Base-by-base conservation (phyloP, 2,113 vertebrate species). In the Harpagus bidentatus region DNA sequence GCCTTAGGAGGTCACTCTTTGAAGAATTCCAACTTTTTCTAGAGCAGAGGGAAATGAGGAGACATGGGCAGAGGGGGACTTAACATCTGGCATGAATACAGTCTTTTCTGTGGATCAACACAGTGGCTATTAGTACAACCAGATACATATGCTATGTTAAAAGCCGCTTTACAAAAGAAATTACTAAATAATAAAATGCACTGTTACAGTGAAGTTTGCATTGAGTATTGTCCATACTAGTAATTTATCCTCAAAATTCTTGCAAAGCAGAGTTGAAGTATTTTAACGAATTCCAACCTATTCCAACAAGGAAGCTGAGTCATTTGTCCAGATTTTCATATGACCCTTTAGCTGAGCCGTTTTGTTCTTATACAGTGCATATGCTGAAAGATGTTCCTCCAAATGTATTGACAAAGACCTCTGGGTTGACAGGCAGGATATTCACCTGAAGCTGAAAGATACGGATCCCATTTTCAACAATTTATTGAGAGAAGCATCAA, bases 1-100 rank as follows among this genome's bases (percentile, higher is more conserved):
- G 63, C 45, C 87, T 92, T 79, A 79, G 83, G 59, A 97, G 69
- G 77, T 90, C 73, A 81, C 66, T 90, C 80, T 95, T 67, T 93
- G 17, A 95, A 76, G 53, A 85, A 92, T 74, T 90, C 18, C 53
- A 78, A 11, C 72, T 82, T 92, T 82, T 81, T 74, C 74, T 84
- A 40, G 62, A 83, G 48, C 34, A 85, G 47, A 71, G 43, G 67
- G 52, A 95, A 88, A 82, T 82, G 6, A 90, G 26, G 23, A 88
- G 62, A 47, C 52, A 43, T n/a, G 15, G 38, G 15, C 48, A 86
- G 62, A 73, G 19, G 2, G 29, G 5, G 13, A 48, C 81, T 77
- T 79, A 62, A 87, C 22, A 93, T 77, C 45, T 85, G 78, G 63
- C 56, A 67, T 1, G 4, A 86, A 83, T 50, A 62, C 9, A 42